Evolutionary conservation across 2,113 vertebrate genomes (phyloP).

Genomic region (Caracal caracal): DNA sequence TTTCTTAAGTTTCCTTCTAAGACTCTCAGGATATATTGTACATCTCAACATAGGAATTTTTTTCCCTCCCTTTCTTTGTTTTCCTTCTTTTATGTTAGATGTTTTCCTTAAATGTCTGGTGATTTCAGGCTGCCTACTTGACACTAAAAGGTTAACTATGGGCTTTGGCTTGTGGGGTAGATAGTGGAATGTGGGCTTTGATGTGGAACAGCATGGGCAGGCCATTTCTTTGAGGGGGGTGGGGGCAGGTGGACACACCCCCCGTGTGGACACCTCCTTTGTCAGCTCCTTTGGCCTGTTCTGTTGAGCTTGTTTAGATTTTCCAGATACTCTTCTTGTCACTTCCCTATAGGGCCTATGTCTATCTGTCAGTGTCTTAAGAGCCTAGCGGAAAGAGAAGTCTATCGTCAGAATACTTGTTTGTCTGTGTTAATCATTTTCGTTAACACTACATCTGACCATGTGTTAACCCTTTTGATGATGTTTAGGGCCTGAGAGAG

Average conservation of each 20-base stretch:
- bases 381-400: background rate
- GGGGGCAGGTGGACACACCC: no score
- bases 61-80: background rate
- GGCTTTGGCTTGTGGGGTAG: background rate
- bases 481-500: background rate
- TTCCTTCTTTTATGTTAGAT: background rate
- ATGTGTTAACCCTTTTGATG: background rate
- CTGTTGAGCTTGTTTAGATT: background rate
- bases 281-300: background rate
- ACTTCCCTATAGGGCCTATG: background rate
- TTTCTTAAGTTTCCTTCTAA: slow-evolving; percentile 16
- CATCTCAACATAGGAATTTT: background rate
- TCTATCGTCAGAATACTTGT: background rate
- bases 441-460: background rate
- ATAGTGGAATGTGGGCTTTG: background rate
- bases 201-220: background rate
- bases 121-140: background rate
- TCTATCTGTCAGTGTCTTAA: background rate
- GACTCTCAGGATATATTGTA: background rate
- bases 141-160: background rate
- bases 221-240: background rate
- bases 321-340: background rate
- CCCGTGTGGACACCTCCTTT: no score
- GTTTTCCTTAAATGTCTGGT: background rate
- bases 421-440: background rate